Evolutionary conservation across 1,140 invertebrate genomes (phyloP), one percentile per base, ranked within the genome.

Genomic region (Solenopsis invicta): DNA sequence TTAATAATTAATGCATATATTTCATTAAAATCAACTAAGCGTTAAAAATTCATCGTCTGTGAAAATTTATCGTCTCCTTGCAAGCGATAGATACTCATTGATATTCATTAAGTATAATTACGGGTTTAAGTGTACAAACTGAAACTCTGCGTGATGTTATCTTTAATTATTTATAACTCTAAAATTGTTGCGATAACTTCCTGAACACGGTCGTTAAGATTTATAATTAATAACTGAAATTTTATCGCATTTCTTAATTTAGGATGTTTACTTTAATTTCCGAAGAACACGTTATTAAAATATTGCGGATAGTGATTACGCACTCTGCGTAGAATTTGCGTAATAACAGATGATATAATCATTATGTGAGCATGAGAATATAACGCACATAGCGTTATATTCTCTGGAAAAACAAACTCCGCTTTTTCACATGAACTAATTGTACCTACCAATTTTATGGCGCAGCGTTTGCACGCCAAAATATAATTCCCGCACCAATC

Each of bases 271-370:
- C 8, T 56, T 56, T 34, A 37, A 72, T 54, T 6, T 16, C 52
- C 6, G 12, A 0, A n/a, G 2, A 41, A 74, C 6, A 21, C 13
- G 10, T 3, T 37, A 21, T 74, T 56, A 41, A 56, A 74, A 37
- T 56, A 56, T n/a, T 21, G 12, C 29, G 29, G 0, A 54, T 16
- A 8, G 12, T n/a, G 24, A 18, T 56, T 56, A 34, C 4, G 34
- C n/a, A 34, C 5, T 16, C 1, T 56, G 5, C 56, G 37, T 41
- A 74, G 18, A 74, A 74, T 37, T 21, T 21, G 2, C 1, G 56
- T 78, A 78, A 77, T 29, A 64, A n/a, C 8, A 62, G 45, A 50
- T 18, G 9, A 59, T n/a, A 13, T n/a, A 48, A 50, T 78, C 66
- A 80, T 24, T 29, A 52, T 37, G 6, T 5, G 1, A 10, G n/a